Percentiles rank a stretch among this genome's conserved stretches.
phyloP scores from a whole-genome alignment of 2,888 invertebrate species.

The Calameuta pallipes region DNA sequence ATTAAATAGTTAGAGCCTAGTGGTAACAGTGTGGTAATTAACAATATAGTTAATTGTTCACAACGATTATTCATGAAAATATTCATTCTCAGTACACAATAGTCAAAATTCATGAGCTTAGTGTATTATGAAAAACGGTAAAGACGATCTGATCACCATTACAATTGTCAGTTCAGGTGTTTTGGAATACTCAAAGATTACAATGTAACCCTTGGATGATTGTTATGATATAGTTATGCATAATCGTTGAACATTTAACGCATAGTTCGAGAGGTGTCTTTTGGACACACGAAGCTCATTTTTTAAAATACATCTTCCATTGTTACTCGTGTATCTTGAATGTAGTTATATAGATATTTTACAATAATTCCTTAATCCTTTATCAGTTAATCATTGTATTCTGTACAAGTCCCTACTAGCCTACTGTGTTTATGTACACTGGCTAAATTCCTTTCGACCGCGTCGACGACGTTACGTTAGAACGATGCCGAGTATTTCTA shows the following conservation, averaged over 20 bases:
- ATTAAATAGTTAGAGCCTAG: slow-evolving; percentile 25
- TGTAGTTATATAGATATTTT: slow-evolving; percentile 40
- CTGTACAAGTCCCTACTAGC: slow-evolving; percentile 59
- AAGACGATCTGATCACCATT: neutral
- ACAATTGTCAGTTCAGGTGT: neutral
- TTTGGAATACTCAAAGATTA: neutral
- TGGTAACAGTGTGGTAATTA: slow-evolving; percentile 1
- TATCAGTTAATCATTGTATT: slow-evolving; percentile 46
- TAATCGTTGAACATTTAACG: neutral
- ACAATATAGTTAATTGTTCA: neutral
- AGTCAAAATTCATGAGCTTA: neutral
- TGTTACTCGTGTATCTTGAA: slow-evolving; percentile 37
- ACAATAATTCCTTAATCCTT: slow-evolving; percentile 31
- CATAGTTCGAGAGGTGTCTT: slow-evolving; percentile 47
- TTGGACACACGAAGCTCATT: slow-evolving; percentile 55
- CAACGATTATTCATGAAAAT: neutral
- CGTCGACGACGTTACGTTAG: neutral
- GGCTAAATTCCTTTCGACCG: neutral
- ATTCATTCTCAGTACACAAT: neutral
- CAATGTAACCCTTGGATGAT: neutral
- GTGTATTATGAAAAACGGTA: neutral
- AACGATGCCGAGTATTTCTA: neutral
- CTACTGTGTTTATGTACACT: slow-evolving; percentile 30
- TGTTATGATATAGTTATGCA: neutral
- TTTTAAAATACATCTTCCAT: slow-evolving; percentile 50